Evolutionary conservation across 2,888 invertebrate genomes (phyloP), one percentile per base, ranked within the genome.

Genomic region (Drosophila lutescens): DNA sequence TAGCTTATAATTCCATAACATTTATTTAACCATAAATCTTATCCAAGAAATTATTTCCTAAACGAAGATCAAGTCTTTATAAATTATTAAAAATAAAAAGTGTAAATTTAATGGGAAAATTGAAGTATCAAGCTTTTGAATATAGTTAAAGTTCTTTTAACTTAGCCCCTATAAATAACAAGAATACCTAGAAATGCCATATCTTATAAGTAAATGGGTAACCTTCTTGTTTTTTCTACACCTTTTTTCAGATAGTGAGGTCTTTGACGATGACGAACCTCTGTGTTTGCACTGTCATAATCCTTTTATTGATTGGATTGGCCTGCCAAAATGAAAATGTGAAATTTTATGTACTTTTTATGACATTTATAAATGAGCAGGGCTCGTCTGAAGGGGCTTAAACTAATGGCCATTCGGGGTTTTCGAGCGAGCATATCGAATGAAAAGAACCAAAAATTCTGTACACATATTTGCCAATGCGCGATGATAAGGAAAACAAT

Each of bases 271-370:
- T 68, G 70, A 68, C 68, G 44, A 58, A 69, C 70, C 71, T 47
- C 59, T 53, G 40, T 76, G 73, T 72, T 58, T 80, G 63, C 53
- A 73, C 80, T 89, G 84, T 89, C 87, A 79, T 76, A 82, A 85
- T 90, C 83, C 79, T 77, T 83, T 89, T 85, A 89, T 89, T 88
- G 86, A 89, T 88, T 79, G 82, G 79, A 83, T 79, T 79, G 65
- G 78, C 71, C 78, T 76, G 82, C 63, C 79, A 81, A 85, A 66
- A 81, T 58, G 46, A 41, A 55, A 80, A 75, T 66, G 79, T 72
- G 54, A 73, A 81, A 61, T 62, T 62, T 50, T 7, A 63, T 73
- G 47, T 56, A 53, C 15, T 40, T 62, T 63, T 57, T 54, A 68
- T 44, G 23, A 82, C 83, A 84, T 73, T 82, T 70, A 88, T 83